These are phyloP conservation scores for Prenolepis imparis DNA, from an alignment of 2,888 invertebrate species.

Conservation along the genomic window DNA sequence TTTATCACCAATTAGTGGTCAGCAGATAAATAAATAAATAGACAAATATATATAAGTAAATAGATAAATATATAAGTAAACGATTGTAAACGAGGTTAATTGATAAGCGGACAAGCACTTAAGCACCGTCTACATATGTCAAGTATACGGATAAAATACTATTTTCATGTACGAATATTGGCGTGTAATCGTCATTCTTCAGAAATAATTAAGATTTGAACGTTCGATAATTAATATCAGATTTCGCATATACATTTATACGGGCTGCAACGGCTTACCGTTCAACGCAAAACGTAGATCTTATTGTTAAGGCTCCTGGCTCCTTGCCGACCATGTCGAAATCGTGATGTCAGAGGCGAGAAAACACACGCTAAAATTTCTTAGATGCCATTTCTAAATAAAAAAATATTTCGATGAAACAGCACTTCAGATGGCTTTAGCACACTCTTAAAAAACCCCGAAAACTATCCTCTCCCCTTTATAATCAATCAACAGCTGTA, in stretches of 20 bases:
- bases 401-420: too few relatives aligned
- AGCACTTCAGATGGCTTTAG: too few relatives aligned
- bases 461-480: too few relatives aligned
- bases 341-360: too few relatives aligned
- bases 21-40: conserved; percentile 20
- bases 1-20: conserved; percentile 38
- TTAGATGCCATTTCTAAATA: too few relatives aligned
- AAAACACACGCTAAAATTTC: too few relatives aligned
- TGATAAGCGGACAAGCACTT: conserved; percentile 47
- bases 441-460: too few relatives aligned
- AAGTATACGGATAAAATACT: conserved; percentile 47
- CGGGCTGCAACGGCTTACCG: conserved; percentile 5
- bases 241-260: neutral
- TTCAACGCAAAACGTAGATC: neutral
- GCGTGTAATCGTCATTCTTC: conserved; percentile 19
- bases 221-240: conserved; percentile 38
- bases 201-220: neutral
- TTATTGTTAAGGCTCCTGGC: too few relatives aligned
- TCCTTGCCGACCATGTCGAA: too few relatives aligned
- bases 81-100: conserved; percentile 24
- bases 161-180: conserved; percentile 36
- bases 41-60: conserved; percentile 29
- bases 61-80: conserved; percentile 45
- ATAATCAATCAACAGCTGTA: too few relatives aligned
- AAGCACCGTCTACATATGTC: conserved; percentile 47